phyloP scores from a whole-genome alignment of 2,888 invertebrate species.

The Blastobasis adustella region DNA sequence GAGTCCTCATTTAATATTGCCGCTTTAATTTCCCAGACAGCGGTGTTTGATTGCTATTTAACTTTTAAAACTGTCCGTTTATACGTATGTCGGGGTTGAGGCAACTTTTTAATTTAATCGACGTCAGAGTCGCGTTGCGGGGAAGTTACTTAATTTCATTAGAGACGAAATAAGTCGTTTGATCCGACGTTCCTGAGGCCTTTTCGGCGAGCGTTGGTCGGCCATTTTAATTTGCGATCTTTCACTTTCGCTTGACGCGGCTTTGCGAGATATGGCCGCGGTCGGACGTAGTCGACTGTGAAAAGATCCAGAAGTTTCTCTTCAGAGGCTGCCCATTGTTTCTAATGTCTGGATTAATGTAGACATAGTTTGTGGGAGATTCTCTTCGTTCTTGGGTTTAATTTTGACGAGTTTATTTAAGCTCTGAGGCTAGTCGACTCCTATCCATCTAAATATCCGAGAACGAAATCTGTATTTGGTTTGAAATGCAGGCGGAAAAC shows the following conservation, averaged over 20 bases:
- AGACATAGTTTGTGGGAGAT: too few relatives aligned
- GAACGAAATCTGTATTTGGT: too few relatives aligned
- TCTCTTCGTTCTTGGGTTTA: too few relatives aligned
- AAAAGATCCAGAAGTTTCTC: too few relatives aligned
- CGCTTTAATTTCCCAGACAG: neutral
- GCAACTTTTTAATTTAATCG: slow-evolving; percentile 4
- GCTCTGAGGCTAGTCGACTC: too few relatives aligned
- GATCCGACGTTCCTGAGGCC: neutral
- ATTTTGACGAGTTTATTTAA: too few relatives aligned
- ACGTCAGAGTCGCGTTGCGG: neutral
- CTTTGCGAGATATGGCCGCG: neutral
- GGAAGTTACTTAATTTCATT: slow-evolving; percentile 6
- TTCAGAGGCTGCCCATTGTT: too few relatives aligned
- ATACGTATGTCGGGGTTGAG: neutral
- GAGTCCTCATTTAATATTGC: too few relatives aligned
- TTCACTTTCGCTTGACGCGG: neutral
- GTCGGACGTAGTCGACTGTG: neutral
- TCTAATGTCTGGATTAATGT: too few relatives aligned
- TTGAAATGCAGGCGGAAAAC: too few relatives aligned
- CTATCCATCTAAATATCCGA: too few relatives aligned
- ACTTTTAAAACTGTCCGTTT: slow-evolving; percentile 1
- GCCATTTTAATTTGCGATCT: neutral
- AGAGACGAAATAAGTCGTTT: slow-evolving; percentile 5
- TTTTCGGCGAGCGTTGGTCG: neutral
- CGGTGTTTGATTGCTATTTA: neutral